phyloP scores from a whole-genome alignment of 2,113 vertebrate genomes.

The human region GRCh38 chr4:1162501-1163000 shows the following conservation, averaged over 20 bases:
- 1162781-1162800: not conserved
- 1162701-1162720: not conserved
- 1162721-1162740: not conserved
- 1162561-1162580: not conserved
- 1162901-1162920: not conserved
- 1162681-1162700: not conserved
- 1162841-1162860: not conserved
- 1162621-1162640: not conserved
- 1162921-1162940: too few species aligned
- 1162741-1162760: not conserved
- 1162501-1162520: not conserved
- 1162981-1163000: too few species aligned
- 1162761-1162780: not conserved
- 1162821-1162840: not conserved
- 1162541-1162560: not conserved
- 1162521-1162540: not conserved
- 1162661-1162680: not conserved
- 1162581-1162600: not conserved
- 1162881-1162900: not conserved
- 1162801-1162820: not conserved
- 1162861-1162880: accelerated
- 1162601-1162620: not conserved
- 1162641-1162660: not conserved
- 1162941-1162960: too few species aligned
- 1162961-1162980: too few species aligned